Evolutionary conservation across 2,888 invertebrate species (phyloP).

Genomic region (Craniophora ligustri): DNA sequence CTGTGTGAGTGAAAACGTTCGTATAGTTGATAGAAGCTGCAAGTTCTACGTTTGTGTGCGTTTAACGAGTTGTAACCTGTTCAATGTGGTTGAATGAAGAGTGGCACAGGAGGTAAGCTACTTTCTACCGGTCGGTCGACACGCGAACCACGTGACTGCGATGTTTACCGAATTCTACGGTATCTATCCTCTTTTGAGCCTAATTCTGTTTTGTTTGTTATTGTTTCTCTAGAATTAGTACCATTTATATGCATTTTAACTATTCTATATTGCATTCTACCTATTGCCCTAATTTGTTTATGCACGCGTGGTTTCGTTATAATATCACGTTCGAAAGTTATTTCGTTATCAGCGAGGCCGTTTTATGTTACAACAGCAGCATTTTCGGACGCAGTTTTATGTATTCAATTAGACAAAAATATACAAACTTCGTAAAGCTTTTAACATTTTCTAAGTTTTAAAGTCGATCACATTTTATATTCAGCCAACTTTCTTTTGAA

Average conservation of each 20-base stretch:
- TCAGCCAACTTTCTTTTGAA: constrained; percentile 13
- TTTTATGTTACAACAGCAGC: constrained; percentile 38
- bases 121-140: constrained; percentile 81
- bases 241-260: constrained; percentile 3
- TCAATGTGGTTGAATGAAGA: constrained; percentile 85
- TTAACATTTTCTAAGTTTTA: constrained; percentile 17
- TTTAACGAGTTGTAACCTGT: constrained; percentile 82
- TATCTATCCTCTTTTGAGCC: constrained; percentile 47
- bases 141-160: constrained; percentile 68
- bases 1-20: constrained; percentile 63
- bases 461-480: constrained; percentile 24
- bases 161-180: constrained; percentile 67
- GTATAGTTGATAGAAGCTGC: constrained; percentile 55
- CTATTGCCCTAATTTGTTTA: constrained; percentile 21
- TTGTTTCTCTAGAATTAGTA: constrained; percentile 7
- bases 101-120: constrained; percentile 85
- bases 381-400: constrained; percentile 33
- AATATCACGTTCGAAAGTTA: constrained; percentile 41
- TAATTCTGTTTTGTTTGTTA: constrained; percentile 21
- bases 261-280: neutral
- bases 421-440: constrained; percentile 9
- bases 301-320: constrained; percentile 18
- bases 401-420: constrained; percentile 33
- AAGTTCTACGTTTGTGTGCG: constrained; percentile 66
- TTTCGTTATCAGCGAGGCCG: constrained; percentile 47